Evolutionary conservation across 2,797 vertebrate genomes (phyloP).

Genomic region (Myripristis murdjan): DNA sequence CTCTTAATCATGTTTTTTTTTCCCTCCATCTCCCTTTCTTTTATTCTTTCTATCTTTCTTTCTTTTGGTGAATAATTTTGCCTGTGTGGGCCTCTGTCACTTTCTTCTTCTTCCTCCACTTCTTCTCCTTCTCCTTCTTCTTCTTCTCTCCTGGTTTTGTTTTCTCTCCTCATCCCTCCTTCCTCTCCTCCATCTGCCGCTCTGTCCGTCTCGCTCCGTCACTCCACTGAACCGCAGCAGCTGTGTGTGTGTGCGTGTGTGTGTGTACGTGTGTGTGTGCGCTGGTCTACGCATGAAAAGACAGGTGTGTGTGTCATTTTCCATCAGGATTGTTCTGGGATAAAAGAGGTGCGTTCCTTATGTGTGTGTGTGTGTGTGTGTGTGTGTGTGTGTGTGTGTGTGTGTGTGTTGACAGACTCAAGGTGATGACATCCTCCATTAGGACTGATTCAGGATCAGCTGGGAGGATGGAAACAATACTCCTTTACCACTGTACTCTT

Average conservation of each 20-base stretch:
- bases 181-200: background rate
- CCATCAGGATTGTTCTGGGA: background rate
- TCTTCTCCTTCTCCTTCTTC: background rate
- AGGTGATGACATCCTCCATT: background rate
- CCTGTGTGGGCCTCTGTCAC: background rate
- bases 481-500: too few species aligned
- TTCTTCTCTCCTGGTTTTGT: background rate
- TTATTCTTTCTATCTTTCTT: background rate
- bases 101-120: background rate
- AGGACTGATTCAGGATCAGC: background rate
- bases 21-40: background rate
- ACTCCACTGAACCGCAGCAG: slow-evolving; percentile 1
- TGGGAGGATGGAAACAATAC: background rate
- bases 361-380: too few species aligned
- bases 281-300: slow-evolving; percentile 1
- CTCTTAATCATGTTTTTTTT: background rate
- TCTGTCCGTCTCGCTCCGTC: slow-evolving; percentile 1
- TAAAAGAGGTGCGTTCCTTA: background rate
- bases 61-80: background rate
- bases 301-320: slow-evolving; percentile 3
- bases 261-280: background rate
- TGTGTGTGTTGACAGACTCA: background rate
- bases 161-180: background rate
- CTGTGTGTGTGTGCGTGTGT: background rate
- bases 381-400: background rate